These are phyloP conservation scores for Crypturellus undulatus DNA, from an alignment of 2,113 vertebrate species.

Conservation along the genomic window DNA sequence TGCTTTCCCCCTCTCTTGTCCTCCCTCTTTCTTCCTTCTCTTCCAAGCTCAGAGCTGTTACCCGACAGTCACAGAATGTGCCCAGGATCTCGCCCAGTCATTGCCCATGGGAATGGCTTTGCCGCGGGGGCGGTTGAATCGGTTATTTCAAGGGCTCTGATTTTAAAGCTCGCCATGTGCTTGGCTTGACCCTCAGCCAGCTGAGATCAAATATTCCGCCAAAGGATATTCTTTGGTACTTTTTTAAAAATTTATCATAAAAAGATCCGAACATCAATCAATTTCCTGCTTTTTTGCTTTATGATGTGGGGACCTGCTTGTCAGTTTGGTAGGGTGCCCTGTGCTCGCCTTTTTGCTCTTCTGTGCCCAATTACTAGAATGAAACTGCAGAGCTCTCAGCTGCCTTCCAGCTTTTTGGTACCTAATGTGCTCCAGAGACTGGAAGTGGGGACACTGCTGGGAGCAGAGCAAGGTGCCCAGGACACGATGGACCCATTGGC, in stretches of 20 bases:
- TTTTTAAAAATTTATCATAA: background rate
- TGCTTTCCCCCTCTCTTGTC: background rate
- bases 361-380: background rate
- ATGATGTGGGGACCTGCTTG: background rate
- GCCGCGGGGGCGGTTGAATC: background rate
- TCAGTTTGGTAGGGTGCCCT: background rate
- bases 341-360: background rate
- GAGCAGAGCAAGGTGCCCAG: background rate
- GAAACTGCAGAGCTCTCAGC: background rate
- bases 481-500: accelerated
- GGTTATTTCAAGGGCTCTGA: background rate
- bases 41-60: background rate
- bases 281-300: background rate
- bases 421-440: background rate
- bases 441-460: background rate
- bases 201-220: background rate
- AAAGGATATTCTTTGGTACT: background rate
- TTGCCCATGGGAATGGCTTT: background rate
- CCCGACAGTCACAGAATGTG: background rate
- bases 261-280: background rate
- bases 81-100: background rate
- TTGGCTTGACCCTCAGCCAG: background rate
- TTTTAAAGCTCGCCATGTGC: background rate
- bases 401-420: background rate
- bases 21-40: background rate